phyloP scores from a whole-genome alignment of 1,140 invertebrate genomes.

The Aplysia californica region DNA sequence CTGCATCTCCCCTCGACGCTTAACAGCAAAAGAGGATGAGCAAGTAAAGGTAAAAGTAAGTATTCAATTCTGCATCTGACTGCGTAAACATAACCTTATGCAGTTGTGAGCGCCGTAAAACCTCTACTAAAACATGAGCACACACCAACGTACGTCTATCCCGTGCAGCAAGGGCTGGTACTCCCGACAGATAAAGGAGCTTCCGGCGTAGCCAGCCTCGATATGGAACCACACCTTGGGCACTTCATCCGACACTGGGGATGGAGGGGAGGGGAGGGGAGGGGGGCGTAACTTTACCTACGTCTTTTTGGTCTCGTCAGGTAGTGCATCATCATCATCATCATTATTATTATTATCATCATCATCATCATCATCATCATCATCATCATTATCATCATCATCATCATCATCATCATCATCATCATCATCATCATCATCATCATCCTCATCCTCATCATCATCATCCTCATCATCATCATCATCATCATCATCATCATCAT shows the following conservation, averaged over 20 bases:
- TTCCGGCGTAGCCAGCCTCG: slow-evolving; percentile 18
- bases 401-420: background rate
- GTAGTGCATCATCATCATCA: background rate
- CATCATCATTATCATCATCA: background rate
- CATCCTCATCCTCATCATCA: too few species aligned
- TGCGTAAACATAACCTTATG: too few species aligned
- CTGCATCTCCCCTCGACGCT: too few species aligned
- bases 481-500: too few species aligned
- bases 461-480: too few species aligned
- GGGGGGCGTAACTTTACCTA: background rate
- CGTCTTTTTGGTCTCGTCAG: background rate
- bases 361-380: background rate
- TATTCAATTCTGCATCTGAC: too few species aligned
- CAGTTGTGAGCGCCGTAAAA: too few species aligned
- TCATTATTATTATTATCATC: background rate
- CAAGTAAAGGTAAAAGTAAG: too few species aligned
- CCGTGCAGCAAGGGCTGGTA: slow-evolving; percentile 27
- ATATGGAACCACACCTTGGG: slow-evolving; percentile 26
- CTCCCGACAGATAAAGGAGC: slow-evolving; percentile 23
- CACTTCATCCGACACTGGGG: background rate
- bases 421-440: too few species aligned
- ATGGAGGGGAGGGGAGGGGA: background rate
- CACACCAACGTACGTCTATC: slow-evolving; percentile 11
- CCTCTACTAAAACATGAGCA: too few species aligned
- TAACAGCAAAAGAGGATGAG: too few species aligned